A percentile compares a stretch with the other conserved stretches of the same genome.
Conservation (phyloP, 2,888 invertebrate genomes). For the Caenorhabditis drosophilae region DNA sequence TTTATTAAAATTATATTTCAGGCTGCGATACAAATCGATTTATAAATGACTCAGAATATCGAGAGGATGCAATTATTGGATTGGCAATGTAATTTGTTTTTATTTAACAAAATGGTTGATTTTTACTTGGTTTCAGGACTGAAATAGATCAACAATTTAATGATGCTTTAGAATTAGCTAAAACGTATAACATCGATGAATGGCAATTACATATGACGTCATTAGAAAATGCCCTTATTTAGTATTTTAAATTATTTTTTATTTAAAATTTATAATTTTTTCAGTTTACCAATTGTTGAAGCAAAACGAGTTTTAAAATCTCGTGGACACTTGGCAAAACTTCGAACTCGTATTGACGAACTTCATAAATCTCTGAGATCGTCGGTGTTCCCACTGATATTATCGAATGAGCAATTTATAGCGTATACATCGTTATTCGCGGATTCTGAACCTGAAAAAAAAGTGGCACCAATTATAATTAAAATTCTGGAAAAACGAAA, state of each 20-base stretch:
- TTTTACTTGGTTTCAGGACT: slow-evolving; percentile 30
- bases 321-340: slow-evolving; percentile 36
- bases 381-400: slow-evolving; percentile 37
- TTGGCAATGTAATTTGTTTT: slow-evolving; percentile 41
- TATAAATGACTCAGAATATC: slow-evolving; percentile 48
- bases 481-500: slow-evolving; percentile 38
- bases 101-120: no score
- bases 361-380: slow-evolving; percentile 34
- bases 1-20: slow-evolving; percentile 14
- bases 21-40: slow-evolving; percentile 53
- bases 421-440: slow-evolving; percentile 42
- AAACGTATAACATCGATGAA: slow-evolving; percentile 41
- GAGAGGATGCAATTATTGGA: slow-evolving; percentile 52
- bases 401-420: slow-evolving; percentile 42
- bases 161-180: slow-evolving; percentile 50
- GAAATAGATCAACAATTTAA: slow-evolving; percentile 42
- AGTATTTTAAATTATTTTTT: slow-evolving; percentile 17
- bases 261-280: not conserved
- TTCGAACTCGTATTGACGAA: slow-evolving; percentile 23
- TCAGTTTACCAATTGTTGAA: slow-evolving; percentile 25
- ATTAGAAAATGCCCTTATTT: slow-evolving; percentile 49
- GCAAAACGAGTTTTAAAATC: slow-evolving; percentile 35
- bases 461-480: slow-evolving; percentile 23
- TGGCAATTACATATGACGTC: slow-evolving; percentile 51
- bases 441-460: slow-evolving; percentile 39